Percentiles rank a stretch among this genome's conserved stretches.
Evolutionary conservation across 2,113 vertebrate species (phyloP).

Genomic region (Heterotilapia buettikoferi): DNA sequence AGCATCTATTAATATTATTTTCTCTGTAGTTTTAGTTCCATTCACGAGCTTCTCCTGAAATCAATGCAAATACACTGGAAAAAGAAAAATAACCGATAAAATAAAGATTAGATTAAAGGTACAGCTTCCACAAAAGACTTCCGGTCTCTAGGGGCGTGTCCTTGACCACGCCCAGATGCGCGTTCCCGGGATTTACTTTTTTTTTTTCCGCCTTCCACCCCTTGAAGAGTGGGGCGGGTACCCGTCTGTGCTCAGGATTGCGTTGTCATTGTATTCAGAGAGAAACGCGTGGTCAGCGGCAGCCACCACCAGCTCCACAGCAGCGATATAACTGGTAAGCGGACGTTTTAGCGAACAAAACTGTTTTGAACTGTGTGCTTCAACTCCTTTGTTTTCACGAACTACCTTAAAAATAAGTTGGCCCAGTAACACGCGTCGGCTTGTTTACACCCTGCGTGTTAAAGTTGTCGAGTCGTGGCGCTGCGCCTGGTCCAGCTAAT

Average conservation of each 20-base stretch:
- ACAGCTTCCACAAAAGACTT: neutral
- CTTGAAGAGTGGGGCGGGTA: constrained; percentile 13
- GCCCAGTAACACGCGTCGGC: accelerated
- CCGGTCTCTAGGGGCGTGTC: neutral
- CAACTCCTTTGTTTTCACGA: neutral
- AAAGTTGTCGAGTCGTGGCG: neutral
- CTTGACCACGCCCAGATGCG: constrained; percentile 44
- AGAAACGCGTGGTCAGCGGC: constrained; percentile 54
- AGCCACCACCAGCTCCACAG: neutral
- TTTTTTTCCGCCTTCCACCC: neutral
- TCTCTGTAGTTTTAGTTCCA: neutral
- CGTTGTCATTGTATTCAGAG: constrained; percentile 52
- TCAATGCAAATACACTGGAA: neutral
- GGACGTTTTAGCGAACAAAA: neutral
- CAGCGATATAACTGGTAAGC: constrained; percentile 43
- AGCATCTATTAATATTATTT: neutral
- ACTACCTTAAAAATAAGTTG: neutral
- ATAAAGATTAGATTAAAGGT: neutral
- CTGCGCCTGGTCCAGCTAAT: neutral
- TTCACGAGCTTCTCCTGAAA: neutral
- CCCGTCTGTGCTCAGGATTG: neutral
- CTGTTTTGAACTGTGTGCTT: neutral
- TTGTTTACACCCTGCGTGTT: neutral
- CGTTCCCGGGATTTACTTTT: constrained; percentile 42
- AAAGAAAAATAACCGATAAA: neutral